Percentiles rank a stretch among this genome's conserved stretches.
phyloP scores from a whole-genome alignment of 2,113 vertebrate species.

The Sylvilagus bachmani region DNA sequence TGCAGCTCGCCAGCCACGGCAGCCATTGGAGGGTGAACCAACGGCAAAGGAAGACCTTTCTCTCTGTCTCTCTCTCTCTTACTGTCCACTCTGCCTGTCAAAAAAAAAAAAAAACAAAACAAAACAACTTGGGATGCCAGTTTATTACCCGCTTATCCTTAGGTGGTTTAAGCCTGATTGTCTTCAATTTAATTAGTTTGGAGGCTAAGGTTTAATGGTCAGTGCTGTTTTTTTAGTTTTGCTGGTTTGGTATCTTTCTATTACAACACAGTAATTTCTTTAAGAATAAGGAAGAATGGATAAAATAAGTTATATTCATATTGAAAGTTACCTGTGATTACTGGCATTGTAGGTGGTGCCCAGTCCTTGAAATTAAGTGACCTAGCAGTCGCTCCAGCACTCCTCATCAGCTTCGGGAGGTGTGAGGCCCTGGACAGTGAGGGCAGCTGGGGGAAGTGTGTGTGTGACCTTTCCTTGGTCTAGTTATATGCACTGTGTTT shows the following conservation, averaged over 20 bases:
- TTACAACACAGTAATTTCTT: background rate
- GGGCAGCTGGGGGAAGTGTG: background rate
- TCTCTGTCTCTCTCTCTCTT: no score
- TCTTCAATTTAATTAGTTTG: conserved; percentile 17
- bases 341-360: background rate
- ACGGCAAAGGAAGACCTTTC: no score
- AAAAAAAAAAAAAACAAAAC: no score
- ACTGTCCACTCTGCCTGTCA: no score
- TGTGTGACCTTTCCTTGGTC: no score
- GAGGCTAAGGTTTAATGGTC: background rate
- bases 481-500: background rate
- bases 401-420: background rate
- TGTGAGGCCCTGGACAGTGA: background rate
- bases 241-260: background rate
- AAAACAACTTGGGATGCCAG: background rate
- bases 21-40: no score
- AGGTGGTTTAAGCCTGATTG: background rate
- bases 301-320: background rate
- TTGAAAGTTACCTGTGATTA: background rate
- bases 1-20: no score
- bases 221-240: background rate
- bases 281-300: background rate
- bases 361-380: conserved; percentile 22
- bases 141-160: background rate
- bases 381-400: background rate